These are phyloP conservation scores for Sialia sialis DNA, from an alignment of 2,113 vertebrate genomes.

Conservation along the genomic window DNA sequence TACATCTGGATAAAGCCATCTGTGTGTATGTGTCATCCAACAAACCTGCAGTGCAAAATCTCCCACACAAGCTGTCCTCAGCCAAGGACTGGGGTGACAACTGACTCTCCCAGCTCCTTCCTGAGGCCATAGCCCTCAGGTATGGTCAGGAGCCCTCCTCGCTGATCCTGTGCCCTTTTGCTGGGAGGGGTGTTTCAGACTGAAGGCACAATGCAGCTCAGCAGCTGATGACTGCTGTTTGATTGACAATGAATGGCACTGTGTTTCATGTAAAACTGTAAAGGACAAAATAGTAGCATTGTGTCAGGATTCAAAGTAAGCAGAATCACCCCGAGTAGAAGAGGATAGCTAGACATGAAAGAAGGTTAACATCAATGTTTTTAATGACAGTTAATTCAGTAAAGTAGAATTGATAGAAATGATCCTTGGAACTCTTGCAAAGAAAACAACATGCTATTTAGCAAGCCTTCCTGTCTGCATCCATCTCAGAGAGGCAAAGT, in stretches of 20 bases:
- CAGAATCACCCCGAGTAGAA: not conserved
- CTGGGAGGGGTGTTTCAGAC: not conserved
- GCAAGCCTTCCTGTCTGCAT: not conserved
- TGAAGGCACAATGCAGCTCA: not conserved
- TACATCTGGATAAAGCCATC: not conserved
- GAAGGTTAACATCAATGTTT: not conserved
- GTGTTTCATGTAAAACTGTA: not conserved
- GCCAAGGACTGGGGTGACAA: not conserved
- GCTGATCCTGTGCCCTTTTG: not conserved
- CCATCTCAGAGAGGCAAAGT: not conserved
- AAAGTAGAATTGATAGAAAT: not conserved
- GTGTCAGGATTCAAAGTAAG: not conserved
- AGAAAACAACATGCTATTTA: not conserved
- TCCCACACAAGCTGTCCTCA: not conserved
- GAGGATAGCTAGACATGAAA: not conserved
- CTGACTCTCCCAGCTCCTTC: not conserved
- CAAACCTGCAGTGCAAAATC: not conserved
- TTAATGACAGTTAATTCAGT: not conserved
- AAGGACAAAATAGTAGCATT: not conserved
- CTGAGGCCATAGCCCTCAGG: not conserved
- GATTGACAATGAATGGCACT: not conserved
- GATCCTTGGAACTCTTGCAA: not conserved
- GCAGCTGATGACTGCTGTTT: not conserved
- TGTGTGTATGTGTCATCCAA: not conserved
- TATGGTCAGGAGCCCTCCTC: not conserved